Percentiles rank a stretch among this genome's conserved stretches.
phyloP scores from a whole-genome alignment of 2,888 invertebrate species.

The Bruchidius siliquastri region DNA sequence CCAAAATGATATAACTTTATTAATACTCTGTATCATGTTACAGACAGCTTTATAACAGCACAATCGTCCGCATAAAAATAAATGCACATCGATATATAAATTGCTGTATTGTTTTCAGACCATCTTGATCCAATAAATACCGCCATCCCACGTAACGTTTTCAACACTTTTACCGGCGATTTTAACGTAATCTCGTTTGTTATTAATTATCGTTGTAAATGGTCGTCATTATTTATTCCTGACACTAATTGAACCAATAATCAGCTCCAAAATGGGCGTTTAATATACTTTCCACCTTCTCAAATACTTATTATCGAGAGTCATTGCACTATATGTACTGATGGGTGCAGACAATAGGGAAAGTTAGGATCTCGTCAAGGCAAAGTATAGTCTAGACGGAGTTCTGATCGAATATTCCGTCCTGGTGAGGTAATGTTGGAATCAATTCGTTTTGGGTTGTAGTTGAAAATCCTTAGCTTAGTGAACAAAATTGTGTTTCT shows the following conservation, averaged over 20 bases:
- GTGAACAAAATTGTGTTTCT: too few relatives aligned
- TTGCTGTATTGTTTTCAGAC: neutral
- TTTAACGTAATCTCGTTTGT: neutral
- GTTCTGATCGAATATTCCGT: too few relatives aligned
- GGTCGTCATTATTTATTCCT: neutral
- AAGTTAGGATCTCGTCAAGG: neutral
- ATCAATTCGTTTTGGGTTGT: too few relatives aligned
- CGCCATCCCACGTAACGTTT: neutral
- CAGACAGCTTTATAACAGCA: neutral
- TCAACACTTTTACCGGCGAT: neutral
- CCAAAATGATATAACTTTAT: neutral
- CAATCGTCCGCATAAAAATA: neutral
- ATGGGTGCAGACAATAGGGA: neutral
- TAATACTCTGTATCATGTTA: neutral
- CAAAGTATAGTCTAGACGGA: too few relatives aligned
- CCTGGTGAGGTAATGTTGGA: too few relatives aligned
- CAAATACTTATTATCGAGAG: neutral
- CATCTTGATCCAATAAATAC: neutral
- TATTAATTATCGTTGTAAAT: neutral
- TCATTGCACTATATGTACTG: neutral
- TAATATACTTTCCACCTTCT: neutral
- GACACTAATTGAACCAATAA: neutral
- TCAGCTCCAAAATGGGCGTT: neutral
- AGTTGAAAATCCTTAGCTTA: too few relatives aligned
- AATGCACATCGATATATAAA: neutral